phyloP scores from a whole-genome alignment of 37 sponge, comb jelly and placozoan genomes.

The Ephydatia muelleri region DNA sequence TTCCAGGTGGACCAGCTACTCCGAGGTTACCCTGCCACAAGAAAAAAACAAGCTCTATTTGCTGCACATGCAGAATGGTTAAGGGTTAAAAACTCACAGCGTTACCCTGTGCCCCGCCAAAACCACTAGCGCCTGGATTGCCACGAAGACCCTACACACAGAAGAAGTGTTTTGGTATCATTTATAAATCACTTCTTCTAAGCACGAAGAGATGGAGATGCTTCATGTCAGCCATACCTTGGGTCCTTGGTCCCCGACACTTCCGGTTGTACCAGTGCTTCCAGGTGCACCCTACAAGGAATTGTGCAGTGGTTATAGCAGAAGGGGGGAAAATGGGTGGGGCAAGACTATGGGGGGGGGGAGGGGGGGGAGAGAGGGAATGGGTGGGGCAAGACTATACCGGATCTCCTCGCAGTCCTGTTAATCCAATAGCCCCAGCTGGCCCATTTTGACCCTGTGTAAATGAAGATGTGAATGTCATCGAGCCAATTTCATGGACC shows the following conservation, averaged over 20 bases:
- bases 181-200: no score
- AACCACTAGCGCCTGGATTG: not conserved
- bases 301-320: not conserved
- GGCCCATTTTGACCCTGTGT: not conserved
- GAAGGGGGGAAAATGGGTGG: not conserved
- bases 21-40: slow-evolving; percentile 35
- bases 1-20: slow-evolving; percentile 41
- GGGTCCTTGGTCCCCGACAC: slow-evolving; percentile 40
- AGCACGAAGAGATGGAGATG: no score
- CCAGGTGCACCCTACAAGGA: slow-evolving; percentile 31
- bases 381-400: not conserved
- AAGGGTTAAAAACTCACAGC: not conserved
- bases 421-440: not conserved
- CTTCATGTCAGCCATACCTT: slow-evolving; percentile 13
- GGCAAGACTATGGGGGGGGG: not conserved
- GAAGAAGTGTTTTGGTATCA: slow-evolving; percentile 1
- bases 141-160: slow-evolving; percentile 12
- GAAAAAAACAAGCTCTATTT: not conserved
- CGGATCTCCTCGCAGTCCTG: not conserved
- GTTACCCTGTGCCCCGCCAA: not conserved
- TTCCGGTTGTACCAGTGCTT: slow-evolving; percentile 26
- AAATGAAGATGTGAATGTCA: no score
- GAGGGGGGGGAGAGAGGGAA: no score
- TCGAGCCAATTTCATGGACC: no score
- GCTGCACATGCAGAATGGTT: not conserved